Conservation (phyloP, 1,140 invertebrate genomes). For the Platyscapa corneri region DNA sequence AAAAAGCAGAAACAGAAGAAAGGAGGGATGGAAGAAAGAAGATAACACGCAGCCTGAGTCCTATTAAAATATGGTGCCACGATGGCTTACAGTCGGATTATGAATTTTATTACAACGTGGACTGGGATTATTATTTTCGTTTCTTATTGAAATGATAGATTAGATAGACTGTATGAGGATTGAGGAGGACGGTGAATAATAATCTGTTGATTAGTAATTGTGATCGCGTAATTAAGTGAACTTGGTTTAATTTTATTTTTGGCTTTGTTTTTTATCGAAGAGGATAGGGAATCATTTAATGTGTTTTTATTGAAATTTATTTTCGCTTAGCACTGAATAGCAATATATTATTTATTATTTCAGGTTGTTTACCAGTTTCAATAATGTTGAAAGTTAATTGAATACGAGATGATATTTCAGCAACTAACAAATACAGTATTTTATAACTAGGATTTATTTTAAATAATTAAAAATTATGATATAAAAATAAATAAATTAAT, state of each 20-base stretch:
- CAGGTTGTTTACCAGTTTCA: neutral
- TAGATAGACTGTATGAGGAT: neutral
- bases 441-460: too few species aligned
- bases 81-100: slow-evolving; percentile 9
- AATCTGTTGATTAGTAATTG: slow-evolving; percentile 24
- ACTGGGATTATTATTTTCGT: slow-evolving; percentile 4
- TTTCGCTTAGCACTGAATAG: neutral
- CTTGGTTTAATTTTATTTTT: slow-evolving; percentile 11
- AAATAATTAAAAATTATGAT: too few species aligned
- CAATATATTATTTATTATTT: neutral
- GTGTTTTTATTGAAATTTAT: neutral
- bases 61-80: neutral
- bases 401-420: too few species aligned
- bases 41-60: too few species aligned
- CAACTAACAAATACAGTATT: too few species aligned
- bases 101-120: slow-evolving; percentile 36
- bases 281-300: neutral
- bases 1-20: too few species aligned
- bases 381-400: neutral
- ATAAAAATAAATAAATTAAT: too few species aligned
- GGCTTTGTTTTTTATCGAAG: neutral
- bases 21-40: neutral
- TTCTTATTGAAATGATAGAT: neutral
- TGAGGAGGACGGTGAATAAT: neutral
- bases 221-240: neutral